These are phyloP conservation scores for Brevimyrus niger DNA, from an alignment of 2,113 vertebrate genomes.

Conservation along the genomic window DNA sequence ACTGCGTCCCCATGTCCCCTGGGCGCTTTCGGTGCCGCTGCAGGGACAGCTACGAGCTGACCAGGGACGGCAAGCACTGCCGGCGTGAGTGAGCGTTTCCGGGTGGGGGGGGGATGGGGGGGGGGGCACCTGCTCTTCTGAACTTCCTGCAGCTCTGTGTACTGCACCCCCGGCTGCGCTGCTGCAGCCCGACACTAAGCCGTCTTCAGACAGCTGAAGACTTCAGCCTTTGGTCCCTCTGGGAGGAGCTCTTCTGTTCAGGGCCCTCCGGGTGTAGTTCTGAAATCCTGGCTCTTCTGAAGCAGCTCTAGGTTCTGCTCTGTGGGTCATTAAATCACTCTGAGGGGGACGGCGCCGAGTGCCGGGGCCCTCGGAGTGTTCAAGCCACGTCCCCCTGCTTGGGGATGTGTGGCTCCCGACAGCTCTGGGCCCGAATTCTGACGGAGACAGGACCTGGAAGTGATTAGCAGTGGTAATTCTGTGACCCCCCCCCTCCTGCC, in stretches of 20 bases:
- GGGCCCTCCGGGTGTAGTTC: background rate
- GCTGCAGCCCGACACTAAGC: background rate
- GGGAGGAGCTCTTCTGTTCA: background rate
- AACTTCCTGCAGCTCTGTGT: background rate
- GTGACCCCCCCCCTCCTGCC: background rate
- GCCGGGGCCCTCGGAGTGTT: background rate
- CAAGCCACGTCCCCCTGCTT: background rate
- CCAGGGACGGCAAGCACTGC: slow-evolving; percentile 73
- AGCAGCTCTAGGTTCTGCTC: background rate
- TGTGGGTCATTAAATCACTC: background rate
- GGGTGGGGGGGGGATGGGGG: background rate
- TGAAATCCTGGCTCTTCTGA: background rate
- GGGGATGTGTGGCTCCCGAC: background rate
- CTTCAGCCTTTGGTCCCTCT: background rate
- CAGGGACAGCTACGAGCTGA: slow-evolving; percentile 62
- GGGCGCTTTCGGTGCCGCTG: slow-evolving; percentile 76
- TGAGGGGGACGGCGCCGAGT: background rate
- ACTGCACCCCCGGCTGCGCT: background rate
- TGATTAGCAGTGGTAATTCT: background rate
- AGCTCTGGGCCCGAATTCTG: background rate
- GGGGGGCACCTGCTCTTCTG: background rate
- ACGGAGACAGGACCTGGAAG: background rate
- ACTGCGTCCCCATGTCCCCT: slow-evolving; percentile 71
- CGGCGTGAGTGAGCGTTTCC: slow-evolving; percentile 49
- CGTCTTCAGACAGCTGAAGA: too few relatives aligned